These are phyloP conservation scores for Anseranas semipalmata DNA, from an alignment of 2,113 vertebrate genomes.

Conservation along the genomic window DNA sequence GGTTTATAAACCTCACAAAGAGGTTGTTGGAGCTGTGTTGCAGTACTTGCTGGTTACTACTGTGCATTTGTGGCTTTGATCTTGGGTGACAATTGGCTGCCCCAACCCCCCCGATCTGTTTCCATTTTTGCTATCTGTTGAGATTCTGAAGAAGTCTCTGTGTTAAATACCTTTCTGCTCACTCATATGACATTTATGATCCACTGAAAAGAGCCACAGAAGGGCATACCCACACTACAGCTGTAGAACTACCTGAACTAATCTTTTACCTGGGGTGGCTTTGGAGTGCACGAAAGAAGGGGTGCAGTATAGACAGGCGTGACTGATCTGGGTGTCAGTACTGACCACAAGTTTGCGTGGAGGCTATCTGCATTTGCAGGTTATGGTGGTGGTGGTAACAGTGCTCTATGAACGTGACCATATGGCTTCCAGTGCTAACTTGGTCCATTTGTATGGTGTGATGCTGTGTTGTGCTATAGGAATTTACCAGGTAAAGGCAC, in stretches of 20 bases:
- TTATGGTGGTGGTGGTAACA: not conserved
- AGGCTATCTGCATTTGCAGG: not conserved
- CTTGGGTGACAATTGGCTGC: not conserved
- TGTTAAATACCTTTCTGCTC: not conserved
- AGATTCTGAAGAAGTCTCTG: not conserved
- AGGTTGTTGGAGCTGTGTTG: not conserved
- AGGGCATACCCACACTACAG: not conserved
- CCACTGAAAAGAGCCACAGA: not conserved
- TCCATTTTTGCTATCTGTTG: not conserved
- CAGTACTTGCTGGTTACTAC: not conserved
- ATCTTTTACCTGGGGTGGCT: not conserved
- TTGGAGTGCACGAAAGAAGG: not conserved
- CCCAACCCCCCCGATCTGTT: accelerated
- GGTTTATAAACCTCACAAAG: not conserved
- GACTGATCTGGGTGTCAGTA: not conserved
- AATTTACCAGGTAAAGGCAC: too few species aligned
- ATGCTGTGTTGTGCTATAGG: too few species aligned
- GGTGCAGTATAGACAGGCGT: not conserved
- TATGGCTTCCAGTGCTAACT: too few species aligned
- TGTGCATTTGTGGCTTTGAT: not conserved
- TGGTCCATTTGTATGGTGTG: too few species aligned
- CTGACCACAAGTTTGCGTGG: not conserved
- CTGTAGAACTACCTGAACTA: not conserved
- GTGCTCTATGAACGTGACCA: too few species aligned
- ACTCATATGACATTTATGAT: not conserved